Percentiles rank a stretch among this genome's conserved stretches.
These are phyloP conservation scores for Leptinotarsa defecta DNA, from an alignment of 1,140 invertebrate species.

Conservation along the genomic window DNA sequence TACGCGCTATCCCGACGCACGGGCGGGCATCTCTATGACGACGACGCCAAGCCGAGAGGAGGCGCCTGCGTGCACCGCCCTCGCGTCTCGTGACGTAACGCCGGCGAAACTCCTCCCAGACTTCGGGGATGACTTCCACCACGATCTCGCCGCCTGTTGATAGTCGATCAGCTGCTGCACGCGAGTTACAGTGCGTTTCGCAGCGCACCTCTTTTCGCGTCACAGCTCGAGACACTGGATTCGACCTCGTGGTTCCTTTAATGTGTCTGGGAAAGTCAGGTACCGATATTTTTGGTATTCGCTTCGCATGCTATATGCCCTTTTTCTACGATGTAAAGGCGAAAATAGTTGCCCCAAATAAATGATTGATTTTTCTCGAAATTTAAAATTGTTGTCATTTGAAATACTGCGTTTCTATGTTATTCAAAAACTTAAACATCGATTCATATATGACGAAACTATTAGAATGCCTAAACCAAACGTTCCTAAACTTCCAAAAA, in stretches of 20 bases:
- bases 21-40: slow-evolving; percentile 48
- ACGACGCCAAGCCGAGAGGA: slow-evolving; percentile 45
- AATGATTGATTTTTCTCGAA: too few species aligned
- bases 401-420: too few species aligned
- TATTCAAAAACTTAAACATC: too few species aligned
- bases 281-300: slow-evolving; percentile 29
- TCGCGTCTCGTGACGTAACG: slow-evolving; percentile 49
- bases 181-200: slow-evolving; percentile 39
- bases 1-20: slow-evolving; percentile 39
- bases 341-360: too few species aligned
- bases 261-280: slow-evolving; percentile 46
- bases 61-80: slow-evolving; percentile 54
- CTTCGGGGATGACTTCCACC: slow-evolving; percentile 41
- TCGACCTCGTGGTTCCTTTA: slow-evolving; percentile 33
- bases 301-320: slow-evolving; percentile 7
- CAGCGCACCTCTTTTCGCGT: slow-evolving; percentile 27
- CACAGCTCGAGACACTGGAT: slow-evolving; percentile 21
- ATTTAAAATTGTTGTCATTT: too few species aligned
- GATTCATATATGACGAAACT: too few species aligned
- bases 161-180: slow-evolving; percentile 51
- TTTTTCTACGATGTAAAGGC: background rate
- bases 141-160: slow-evolving; percentile 53
- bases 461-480: too few species aligned
- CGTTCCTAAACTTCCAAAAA: too few species aligned
- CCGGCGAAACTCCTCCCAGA: slow-evolving; percentile 47